A percentile compares a stretch with the other conserved stretches of the same genome.
Evolutionary conservation across 1,140 invertebrate genomes (phyloP).

Genomic region (Bursaphelenchus mucronatus): DNA sequence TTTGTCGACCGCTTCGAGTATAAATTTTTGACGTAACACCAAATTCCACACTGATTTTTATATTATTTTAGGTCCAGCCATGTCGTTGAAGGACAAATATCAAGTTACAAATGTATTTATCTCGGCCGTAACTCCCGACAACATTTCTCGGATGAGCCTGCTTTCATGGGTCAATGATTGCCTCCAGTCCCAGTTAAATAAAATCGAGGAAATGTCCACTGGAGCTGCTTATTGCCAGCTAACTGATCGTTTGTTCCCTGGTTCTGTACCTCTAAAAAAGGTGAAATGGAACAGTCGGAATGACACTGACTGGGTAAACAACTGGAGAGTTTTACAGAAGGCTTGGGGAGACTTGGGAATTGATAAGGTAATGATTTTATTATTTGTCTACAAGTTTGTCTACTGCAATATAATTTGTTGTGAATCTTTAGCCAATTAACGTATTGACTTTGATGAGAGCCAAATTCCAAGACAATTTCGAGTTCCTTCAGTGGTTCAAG

Average conservation of each 20-base stretch:
- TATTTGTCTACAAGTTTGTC: conserved; percentile 19
- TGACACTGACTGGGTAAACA: conserved; percentile 95
- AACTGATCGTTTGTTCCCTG: conserved; percentile 97
- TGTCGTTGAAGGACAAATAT: conserved; percentile 13
- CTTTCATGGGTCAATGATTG: conserved; percentile 96
- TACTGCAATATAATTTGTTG: conserved; percentile 11
- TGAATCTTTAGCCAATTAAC: conserved; percentile 76
- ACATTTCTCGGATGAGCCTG: conserved; percentile 95
- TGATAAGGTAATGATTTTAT: conserved; percentile 83
- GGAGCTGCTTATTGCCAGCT: conserved; percentile 72
- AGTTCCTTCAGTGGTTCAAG: conserved; percentile 99
- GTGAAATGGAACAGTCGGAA: conserved; percentile 98
- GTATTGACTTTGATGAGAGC: conserved; percentile 94
- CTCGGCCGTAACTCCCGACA: conserved; percentile 89
- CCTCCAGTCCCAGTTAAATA: conserved; percentile 69
- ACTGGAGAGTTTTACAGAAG: conserved; percentile 97
- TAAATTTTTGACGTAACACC: too few relatives aligned
- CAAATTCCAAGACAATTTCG: conserved; percentile 89
- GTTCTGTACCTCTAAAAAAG: conserved; percentile 79
- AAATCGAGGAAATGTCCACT: conserved; percentile 96
- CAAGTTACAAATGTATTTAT: conserved; percentile 40
- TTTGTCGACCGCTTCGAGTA: too few relatives aligned
- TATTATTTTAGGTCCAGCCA: conserved; percentile 3
- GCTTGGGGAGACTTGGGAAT: conserved; percentile 93
- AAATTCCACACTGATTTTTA: background rate